These are phyloP conservation scores for Drosophila sp. DNA, from an alignment of 1,140 invertebrate genomes.

Conservation along the genomic window DNA sequence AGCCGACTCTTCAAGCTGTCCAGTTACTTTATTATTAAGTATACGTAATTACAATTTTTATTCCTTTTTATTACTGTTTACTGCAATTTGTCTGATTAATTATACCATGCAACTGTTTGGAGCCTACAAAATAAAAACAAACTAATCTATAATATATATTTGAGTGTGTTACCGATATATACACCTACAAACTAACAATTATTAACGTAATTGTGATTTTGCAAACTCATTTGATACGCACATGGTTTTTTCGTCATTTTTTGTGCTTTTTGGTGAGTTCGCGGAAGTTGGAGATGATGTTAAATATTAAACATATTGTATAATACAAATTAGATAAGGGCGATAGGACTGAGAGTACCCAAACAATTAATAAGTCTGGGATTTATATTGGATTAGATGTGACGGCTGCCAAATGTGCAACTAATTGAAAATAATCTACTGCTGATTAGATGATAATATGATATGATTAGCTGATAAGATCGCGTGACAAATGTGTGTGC, in stretches of 20 bases:
- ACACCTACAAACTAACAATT: neutral
- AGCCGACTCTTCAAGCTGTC: neutral
- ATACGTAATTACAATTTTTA: too few relatives aligned
- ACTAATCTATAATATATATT: neutral
- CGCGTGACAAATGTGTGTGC: constrained; percentile 59
- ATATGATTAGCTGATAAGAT: constrained; percentile 62
- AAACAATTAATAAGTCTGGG: constrained; percentile 68
- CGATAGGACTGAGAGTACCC: constrained; percentile 38
- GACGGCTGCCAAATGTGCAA: constrained; percentile 58
- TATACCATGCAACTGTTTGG: too few relatives aligned
- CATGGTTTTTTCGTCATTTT: constrained; percentile 16
- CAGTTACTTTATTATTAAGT: neutral
- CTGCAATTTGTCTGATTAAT: too few relatives aligned
- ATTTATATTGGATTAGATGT: constrained; percentile 72
- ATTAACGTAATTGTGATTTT: constrained; percentile 35
- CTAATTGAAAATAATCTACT: constrained; percentile 78
- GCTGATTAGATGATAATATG: constrained; percentile 58
- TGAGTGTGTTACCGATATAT: neutral
- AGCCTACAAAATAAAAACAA: neutral
- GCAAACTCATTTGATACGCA: constrained; percentile 22
- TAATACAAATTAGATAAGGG: constrained; percentile 57
- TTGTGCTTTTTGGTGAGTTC: constrained; percentile 23
- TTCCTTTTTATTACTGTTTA: too few relatives aligned
- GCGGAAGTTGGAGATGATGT: constrained; percentile 4
- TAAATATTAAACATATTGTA: constrained; percentile 47